Conservation (phyloP, 1,140 invertebrate genomes). For the Drosophila ercepeae region DNA sequence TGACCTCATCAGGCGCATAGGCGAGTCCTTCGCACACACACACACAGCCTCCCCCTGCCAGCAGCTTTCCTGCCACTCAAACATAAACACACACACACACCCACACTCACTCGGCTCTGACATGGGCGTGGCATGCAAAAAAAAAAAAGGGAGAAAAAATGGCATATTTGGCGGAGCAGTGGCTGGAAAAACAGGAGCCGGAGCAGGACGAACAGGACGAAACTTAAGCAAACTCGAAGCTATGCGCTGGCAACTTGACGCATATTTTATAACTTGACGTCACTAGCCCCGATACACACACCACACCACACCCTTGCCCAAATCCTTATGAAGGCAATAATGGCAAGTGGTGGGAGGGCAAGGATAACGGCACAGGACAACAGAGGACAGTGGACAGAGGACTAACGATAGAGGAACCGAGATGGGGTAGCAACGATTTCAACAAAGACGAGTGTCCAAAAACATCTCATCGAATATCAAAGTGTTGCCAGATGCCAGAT, state of each 20-base stretch:
- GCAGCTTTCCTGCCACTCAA: neutral
- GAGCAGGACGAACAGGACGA: neutral
- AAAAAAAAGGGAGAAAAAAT: conserved; percentile 16
- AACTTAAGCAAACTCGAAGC: conserved; percentile 44
- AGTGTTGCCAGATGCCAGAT: conserved; percentile 74
- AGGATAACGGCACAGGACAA: neutral
- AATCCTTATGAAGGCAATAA: conserved; percentile 48
- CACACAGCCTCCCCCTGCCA: neutral
- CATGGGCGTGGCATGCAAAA: conserved; percentile 65
- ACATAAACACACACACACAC: neutral
- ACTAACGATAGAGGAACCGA: too few species aligned
- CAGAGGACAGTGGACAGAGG: conserved; percentile 2
- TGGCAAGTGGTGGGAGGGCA: conserved; percentile 3
- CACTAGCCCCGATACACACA: conserved; percentile 29
- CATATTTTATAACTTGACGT: conserved; percentile 79
- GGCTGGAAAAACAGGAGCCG: neutral
- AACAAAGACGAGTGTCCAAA: conserved; percentile 9
- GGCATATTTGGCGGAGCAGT: conserved; percentile 12
- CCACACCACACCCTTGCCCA: conserved; percentile 4
- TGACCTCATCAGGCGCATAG: conserved; percentile 40
- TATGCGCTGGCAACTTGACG: conserved; percentile 49
- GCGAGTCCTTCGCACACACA: conserved; percentile 17
- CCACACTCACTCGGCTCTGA: conserved; percentile 8
- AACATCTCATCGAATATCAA: conserved; percentile 75
- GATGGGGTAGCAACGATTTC: conserved; percentile 4